Percentiles rank a stretch among this genome's conserved stretches.
phyloP scores from a whole-genome alignment of 2,797 vertebrate species.

The Chanos chanos region DNA sequence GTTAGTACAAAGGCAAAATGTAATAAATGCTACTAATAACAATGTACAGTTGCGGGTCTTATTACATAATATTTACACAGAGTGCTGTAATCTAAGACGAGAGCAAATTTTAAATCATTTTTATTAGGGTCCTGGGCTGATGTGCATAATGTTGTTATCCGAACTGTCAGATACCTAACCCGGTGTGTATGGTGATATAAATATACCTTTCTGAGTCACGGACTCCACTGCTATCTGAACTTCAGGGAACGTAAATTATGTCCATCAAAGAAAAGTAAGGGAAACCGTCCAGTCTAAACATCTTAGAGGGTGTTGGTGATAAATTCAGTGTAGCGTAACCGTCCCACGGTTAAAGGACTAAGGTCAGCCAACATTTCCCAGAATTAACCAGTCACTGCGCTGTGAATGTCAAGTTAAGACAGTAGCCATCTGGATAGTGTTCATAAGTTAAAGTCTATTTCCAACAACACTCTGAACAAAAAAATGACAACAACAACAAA shows the following conservation, averaged over 20 bases:
- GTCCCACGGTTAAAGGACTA: conserved; percentile 8
- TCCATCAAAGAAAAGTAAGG: conserved; percentile 5
- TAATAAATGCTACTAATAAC: too few species aligned
- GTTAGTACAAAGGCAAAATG: too few species aligned
- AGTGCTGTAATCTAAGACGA: too few species aligned
- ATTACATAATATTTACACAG: too few species aligned
- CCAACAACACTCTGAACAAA: conserved; percentile 19
- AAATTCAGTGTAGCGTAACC: conserved; percentile 16
- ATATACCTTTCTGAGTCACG: too few species aligned
- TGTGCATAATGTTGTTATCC: too few species aligned
- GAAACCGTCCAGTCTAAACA: conserved; percentile 33
- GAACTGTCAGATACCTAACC: too few species aligned
- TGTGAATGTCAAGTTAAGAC: conserved; percentile 21
- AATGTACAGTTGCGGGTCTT: too few species aligned
- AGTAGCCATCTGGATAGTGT: conserved; percentile 26
- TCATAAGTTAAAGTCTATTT: conserved; percentile 17
- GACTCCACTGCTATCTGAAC: not conserved
- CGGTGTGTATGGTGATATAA: too few species aligned
- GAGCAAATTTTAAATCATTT: too few species aligned
- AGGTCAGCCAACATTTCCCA: conserved; percentile 19
- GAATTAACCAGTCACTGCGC: conserved; percentile 6
- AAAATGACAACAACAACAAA: too few species aligned
- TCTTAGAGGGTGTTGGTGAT: conserved; percentile 9
- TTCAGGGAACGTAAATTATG: not conserved
- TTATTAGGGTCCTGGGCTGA: too few species aligned